A percentile compares a stretch with the other conserved stretches of the same genome.
Conservation (phyloP, 2,888 invertebrate species). For the Epiblema foenella region DNA sequence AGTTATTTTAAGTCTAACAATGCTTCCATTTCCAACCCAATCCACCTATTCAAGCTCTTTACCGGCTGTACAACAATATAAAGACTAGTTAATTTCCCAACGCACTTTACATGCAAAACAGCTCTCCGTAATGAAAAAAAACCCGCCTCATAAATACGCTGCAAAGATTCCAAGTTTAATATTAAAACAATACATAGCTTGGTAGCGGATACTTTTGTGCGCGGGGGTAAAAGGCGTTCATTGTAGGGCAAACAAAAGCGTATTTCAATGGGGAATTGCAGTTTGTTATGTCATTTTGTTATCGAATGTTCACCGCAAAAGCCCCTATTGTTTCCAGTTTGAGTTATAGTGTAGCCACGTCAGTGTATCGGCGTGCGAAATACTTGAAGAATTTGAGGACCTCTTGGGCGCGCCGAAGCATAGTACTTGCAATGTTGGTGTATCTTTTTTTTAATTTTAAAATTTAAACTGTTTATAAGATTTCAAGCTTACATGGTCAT, state of each 20-base stretch:
- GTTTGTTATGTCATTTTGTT: background rate
- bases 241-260: background rate
- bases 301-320: constrained; percentile 53
- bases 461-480: too few relatives aligned
- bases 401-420: background rate
- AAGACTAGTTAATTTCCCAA: constrained; percentile 29
- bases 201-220: constrained; percentile 55
- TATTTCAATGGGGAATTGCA: background rate
- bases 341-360: constrained; percentile 56
- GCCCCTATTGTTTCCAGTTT: constrained; percentile 55
- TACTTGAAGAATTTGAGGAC: constrained; percentile 23
- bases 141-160: constrained; percentile 37
- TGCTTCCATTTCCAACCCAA: constrained; percentile 10
- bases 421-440: background rate
- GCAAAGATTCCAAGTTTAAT: constrained; percentile 50
- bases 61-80: constrained; percentile 22
- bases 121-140: constrained; percentile 42
- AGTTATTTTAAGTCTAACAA: constrained; percentile 8
- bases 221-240: constrained; percentile 8
- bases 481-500: too few relatives aligned
- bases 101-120: constrained; percentile 41
- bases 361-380: constrained; percentile 34
- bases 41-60: constrained; percentile 22
- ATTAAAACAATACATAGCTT: constrained; percentile 50
- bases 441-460: too few relatives aligned